phyloP scores from a whole-genome alignment of 2,797 vertebrate species.

The Rousettus madagascariensis region DNA sequence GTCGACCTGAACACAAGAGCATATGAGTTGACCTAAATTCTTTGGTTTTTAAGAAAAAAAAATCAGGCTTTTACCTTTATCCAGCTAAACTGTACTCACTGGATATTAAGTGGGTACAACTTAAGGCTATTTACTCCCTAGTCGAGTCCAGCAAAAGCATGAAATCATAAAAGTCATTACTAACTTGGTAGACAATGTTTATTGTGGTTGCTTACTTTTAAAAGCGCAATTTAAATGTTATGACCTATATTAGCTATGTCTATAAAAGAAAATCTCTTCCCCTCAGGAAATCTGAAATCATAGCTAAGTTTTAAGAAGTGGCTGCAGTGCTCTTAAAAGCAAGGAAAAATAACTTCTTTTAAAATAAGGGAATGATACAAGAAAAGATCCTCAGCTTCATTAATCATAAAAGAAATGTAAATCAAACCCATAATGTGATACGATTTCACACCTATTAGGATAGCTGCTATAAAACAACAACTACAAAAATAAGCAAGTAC shows the following conservation, averaged over 20 bases:
- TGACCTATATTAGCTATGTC: background rate
- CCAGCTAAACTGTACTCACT: background rate
- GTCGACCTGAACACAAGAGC: background rate
- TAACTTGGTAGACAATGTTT: background rate
- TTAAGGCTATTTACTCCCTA: background rate
- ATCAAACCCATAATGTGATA: constrained; percentile 10
- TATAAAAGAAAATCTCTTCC: background rate
- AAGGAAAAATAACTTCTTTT: constrained; percentile 34
- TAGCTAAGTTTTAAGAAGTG: background rate
- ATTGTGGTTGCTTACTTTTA: constrained; percentile 27
- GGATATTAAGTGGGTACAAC: background rate
- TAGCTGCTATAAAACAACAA: background rate
- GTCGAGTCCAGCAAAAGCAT: background rate
- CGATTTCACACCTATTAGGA: background rate
- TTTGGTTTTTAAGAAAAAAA: background rate
- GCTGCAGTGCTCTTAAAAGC: background rate
- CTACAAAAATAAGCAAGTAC: background rate
- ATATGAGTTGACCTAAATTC: background rate
- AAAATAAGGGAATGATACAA: background rate
- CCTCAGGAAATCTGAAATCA: constrained; percentile 7
- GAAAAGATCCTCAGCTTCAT: background rate
- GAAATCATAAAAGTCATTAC: background rate
- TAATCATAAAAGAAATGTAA: background rate
- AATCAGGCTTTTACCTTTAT: background rate
- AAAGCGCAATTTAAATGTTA: constrained; percentile 19